Percentiles rank a stretch among this genome's conserved stretches.
These are phyloP conservation scores for Gopherus flavomarginatus DNA, from an alignment of 2,113 vertebrate genomes.

Conservation along the genomic window DNA sequence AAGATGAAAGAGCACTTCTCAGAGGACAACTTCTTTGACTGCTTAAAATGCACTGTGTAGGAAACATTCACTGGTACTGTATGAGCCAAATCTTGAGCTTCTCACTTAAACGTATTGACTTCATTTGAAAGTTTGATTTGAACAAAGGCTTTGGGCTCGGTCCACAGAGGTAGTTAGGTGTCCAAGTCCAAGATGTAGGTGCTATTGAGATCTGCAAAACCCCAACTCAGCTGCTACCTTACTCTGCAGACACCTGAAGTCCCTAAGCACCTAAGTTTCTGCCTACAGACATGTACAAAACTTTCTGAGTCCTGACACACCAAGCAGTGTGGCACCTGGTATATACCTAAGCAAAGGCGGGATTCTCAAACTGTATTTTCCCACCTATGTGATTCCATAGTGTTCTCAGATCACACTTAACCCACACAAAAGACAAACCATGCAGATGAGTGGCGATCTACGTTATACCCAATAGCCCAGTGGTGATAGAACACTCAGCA, in stretches of 20 bases:
- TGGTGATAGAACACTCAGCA: neutral
- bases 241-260: neutral
- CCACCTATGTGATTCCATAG: neutral
- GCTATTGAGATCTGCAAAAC: no score
- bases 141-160: neutral
- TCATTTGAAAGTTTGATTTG: neutral
- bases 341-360: neutral
- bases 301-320: neutral
- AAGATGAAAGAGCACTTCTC: neutral
- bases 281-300: neutral
- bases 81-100: neutral
- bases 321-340: neutral
- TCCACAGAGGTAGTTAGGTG: no score
- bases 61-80: neutral
- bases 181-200: no score
- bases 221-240: no score
- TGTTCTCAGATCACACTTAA: neutral
- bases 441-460: neutral
- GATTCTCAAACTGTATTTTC: neutral
- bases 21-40: neutral
- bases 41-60: fast-evolving
- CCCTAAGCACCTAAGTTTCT: neutral
- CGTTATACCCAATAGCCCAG: neutral
- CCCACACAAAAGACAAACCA: neutral
- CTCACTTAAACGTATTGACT: fast-evolving